Evolutionary conservation across 2,113 vertebrate genomes (phyloP).

Genomic region (Oceanites oceanicus): DNA sequence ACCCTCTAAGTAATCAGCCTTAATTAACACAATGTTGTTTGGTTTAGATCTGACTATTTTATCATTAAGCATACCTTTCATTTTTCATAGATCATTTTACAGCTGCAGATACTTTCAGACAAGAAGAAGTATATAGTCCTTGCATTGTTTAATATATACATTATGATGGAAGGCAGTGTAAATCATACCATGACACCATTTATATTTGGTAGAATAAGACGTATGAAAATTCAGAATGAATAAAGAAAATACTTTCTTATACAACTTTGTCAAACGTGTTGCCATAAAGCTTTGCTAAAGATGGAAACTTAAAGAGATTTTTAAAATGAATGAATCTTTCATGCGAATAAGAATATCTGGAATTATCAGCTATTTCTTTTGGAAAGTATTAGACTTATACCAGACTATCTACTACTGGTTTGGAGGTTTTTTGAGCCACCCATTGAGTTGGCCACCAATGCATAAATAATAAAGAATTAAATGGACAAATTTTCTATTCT

Average conservation of each 20-base stretch:
- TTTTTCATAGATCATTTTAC: background rate
- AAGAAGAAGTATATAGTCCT: background rate
- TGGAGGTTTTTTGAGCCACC: background rate
- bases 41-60: background rate
- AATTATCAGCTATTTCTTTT: background rate
- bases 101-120: background rate
- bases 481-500: background rate
- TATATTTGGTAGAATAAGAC: background rate
- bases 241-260: background rate
- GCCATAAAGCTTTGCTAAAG: background rate
- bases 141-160: background rate
- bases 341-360: background rate
- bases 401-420: background rate
- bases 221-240: background rate
- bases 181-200: background rate
- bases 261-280: background rate
- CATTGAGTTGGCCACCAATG: background rate
- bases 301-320: background rate
- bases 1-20: background rate
- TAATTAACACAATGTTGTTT: background rate
- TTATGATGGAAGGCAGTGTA: background rate
- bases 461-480: background rate
- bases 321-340: background rate
- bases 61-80: background rate
- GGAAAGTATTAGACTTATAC: background rate